Evolutionary conservation across 2,797 vertebrate species (phyloP).

Genomic region (Hydrophis major): DNA sequence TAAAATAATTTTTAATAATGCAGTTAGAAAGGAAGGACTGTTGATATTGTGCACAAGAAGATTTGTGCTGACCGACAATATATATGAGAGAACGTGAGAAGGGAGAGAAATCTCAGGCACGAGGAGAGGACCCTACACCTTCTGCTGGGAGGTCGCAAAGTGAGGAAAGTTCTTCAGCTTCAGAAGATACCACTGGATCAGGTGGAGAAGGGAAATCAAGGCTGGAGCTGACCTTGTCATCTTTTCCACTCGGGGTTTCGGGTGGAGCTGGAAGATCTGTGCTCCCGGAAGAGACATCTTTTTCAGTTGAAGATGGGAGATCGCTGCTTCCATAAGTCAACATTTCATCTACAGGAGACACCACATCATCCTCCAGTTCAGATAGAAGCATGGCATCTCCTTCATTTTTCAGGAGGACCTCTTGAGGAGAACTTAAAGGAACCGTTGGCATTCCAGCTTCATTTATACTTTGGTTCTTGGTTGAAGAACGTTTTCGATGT

Average conservation of each 20-base stretch:
- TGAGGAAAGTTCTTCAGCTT: conserved; percentile 43
- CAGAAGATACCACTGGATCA: conserved; percentile 36
- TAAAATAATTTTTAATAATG: no score
- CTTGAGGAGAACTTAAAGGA: conserved; percentile 23
- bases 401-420: neutral
- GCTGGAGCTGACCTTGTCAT: conserved; percentile 28
- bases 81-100: neutral
- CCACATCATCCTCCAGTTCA: conserved; percentile 63
- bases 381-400: neutral
- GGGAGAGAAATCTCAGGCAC: conserved; percentile 7
- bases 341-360: conserved; percentile 70
- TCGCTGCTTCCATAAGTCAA: conserved; percentile 73
- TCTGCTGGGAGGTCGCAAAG: conserved; percentile 32
- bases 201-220: conserved; percentile 65
- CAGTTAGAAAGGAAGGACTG: no score
- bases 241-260: conserved; percentile 58
- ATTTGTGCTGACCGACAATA: no score
- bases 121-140: conserved; percentile 21
- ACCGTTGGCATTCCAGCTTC: neutral
- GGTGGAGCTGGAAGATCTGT: conserved; percentile 54
- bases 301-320: conserved; percentile 57
- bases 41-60: no score
- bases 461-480: conserved; percentile 12
- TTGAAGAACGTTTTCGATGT: conserved; percentile 17
- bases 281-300: conserved; percentile 43